Percentiles rank a stretch among this genome's conserved stretches.
Evolutionary conservation across 2,797 vertebrate genomes (phyloP).

Genomic region (Gymnopithys bicolor): DNA sequence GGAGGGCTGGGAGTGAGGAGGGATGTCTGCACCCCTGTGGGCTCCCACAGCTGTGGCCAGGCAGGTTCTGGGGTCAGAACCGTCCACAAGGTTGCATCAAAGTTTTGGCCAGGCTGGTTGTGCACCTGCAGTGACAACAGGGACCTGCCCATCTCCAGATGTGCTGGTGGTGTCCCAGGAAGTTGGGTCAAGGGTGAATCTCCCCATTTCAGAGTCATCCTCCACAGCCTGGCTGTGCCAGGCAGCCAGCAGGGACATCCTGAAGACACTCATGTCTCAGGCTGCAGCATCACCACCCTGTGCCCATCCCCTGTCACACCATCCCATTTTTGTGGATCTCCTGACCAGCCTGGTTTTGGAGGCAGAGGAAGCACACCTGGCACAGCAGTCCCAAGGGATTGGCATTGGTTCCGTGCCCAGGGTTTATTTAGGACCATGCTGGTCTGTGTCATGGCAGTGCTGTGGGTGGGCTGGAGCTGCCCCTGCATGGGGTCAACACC

Average conservation of each 20-base stretch:
- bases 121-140: fast-evolving
- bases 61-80: background rate
- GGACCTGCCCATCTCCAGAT: fast-evolving
- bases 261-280: fast-evolving
- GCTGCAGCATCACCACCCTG: fast-evolving
- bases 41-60: too few relatives aligned
- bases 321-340: background rate
- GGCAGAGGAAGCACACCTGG: background rate
- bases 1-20: too few relatives aligned
- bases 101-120: background rate
- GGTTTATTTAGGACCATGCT: background rate
- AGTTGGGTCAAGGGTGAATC: background rate
- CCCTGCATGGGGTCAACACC: background rate
- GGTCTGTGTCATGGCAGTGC: fast-evolving
- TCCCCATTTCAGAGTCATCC: fast-evolving
- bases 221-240: background rate
- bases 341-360: background rate
- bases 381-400: background rate
- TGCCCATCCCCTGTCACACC: background rate
- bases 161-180: background rate
- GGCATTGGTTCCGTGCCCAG: fast-evolving
- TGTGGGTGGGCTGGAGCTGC: background rate
- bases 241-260: background rate
- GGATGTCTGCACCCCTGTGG: too few relatives aligned
- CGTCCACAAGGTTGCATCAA: fast-evolving